Percentiles rank a stretch among this genome's conserved stretches.
Conservation (phyloP, 1,140 invertebrate genomes). For the Idris sp. region DNA sequence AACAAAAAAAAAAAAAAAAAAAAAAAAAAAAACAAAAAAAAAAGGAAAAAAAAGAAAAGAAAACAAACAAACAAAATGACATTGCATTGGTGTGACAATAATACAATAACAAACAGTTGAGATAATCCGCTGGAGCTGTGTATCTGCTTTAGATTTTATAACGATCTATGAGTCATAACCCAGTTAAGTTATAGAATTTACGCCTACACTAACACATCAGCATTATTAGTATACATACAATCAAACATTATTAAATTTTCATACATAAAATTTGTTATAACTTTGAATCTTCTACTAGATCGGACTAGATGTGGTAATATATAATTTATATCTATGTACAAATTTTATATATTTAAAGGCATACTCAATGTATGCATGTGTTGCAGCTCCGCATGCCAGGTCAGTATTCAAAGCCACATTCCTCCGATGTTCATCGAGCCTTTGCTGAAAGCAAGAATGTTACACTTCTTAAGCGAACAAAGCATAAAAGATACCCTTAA, state of each 20-base stretch:
- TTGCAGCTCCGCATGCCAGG: constrained; percentile 39
- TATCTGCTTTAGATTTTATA: constrained; percentile 30
- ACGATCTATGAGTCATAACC: constrained; percentile 41
- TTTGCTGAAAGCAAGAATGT: constrained; percentile 47
- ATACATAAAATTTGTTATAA: too few relatives aligned
- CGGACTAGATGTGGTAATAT: too few relatives aligned
- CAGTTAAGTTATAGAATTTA: constrained; percentile 41
- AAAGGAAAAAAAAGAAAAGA: too few relatives aligned
- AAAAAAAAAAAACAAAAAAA: too few relatives aligned
- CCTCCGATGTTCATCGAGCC: constrained; percentile 50
- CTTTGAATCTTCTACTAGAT: too few relatives aligned
- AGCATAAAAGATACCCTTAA: constrained; percentile 31
- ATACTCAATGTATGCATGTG: constrained; percentile 36
- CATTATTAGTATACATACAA: too few relatives aligned
- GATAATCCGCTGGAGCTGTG: constrained; percentile 12
- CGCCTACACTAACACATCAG: too few relatives aligned
- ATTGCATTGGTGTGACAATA: too few relatives aligned
- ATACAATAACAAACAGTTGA: constrained; percentile 20
- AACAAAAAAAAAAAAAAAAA: too few relatives aligned
- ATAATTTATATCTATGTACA: neutral
- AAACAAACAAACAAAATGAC: too few relatives aligned
- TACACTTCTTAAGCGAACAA: constrained; percentile 48
- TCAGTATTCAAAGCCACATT: constrained; percentile 54
- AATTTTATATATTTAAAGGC: too few relatives aligned
- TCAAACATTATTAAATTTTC: too few relatives aligned